A percentile compares a stretch with the other conserved stretches of the same genome.
Conservation (phyloP, 1,140 invertebrate species). For the Philopotamus ludificatus region DNA sequence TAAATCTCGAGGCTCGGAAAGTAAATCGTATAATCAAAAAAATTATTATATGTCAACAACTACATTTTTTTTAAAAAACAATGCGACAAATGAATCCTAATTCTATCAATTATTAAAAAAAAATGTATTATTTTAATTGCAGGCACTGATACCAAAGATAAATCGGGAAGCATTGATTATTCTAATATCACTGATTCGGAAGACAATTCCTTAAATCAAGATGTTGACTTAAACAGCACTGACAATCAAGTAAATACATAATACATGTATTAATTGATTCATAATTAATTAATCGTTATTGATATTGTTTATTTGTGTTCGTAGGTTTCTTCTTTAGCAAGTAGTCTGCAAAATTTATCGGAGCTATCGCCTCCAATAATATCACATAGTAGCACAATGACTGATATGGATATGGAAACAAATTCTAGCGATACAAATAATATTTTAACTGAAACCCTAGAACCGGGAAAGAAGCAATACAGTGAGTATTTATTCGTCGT, state of each 20-base stretch:
- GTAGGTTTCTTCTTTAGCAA: slow-evolving; percentile 53
- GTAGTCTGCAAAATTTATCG: slow-evolving; percentile 52
- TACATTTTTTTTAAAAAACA: no score
- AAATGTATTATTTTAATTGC: slow-evolving; percentile 22
- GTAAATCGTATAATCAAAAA: no score
- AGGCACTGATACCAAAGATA: slow-evolving; percentile 50
- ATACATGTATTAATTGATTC: background rate
- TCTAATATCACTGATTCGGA: slow-evolving; percentile 52
- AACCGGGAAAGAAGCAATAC: slow-evolving; percentile 16
- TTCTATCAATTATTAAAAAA: no score
- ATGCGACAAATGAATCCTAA: no score
- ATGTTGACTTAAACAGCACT: slow-evolving; percentile 53
- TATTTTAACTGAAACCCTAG: slow-evolving; percentile 44
- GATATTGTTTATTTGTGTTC: slow-evolving; percentile 15
- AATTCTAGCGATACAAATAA: slow-evolving; percentile 53
- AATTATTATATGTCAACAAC: no score
- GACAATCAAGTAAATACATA: slow-evolving; percentile 50
- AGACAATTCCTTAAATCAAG: slow-evolving; percentile 52
- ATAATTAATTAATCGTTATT: background rate
- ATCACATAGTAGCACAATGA: slow-evolving; percentile 39
- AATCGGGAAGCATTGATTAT: slow-evolving; percentile 49
- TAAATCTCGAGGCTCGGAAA: slow-evolving; percentile 50
- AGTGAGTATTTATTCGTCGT: slow-evolving; percentile 7
- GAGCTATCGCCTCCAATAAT: slow-evolving; percentile 37
- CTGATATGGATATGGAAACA: slow-evolving; percentile 44